Evolutionary conservation across 2,797 vertebrate genomes (phyloP), one percentile per base, ranked within the genome.

Genomic region (Setipinna tenuifilis): DNA sequence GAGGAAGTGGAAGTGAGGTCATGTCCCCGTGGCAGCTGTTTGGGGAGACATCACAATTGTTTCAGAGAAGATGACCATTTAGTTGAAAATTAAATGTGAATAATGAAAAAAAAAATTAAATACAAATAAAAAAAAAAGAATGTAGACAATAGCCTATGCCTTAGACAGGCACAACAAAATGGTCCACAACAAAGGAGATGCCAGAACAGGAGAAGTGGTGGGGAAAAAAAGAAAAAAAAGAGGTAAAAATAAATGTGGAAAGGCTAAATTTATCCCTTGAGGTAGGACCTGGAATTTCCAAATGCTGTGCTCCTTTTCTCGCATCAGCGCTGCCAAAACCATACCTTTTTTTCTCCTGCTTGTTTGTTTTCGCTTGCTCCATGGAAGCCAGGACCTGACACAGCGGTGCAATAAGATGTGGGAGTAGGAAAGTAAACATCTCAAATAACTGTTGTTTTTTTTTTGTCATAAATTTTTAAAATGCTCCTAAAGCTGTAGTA

Each of bases 1-100:
- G 86, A 89, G 75, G 83, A 88, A 86, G 12, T 89, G 75, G 83
- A 88, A 86, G 12, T 71, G 86, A 82, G 78, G 80, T 83, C 48
- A 41, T 9, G 81, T 44, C 71, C 84, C 28, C 48, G 71, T 85
- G 75, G 48, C 85, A 82, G 54, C 86, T 17, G 2, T 31, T 12
- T 84, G 17, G 54, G 68, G 68, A 81, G 86, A 80, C 46, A 84
- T 62, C 25, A 44, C 83, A 80, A 81, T 81, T 81, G 87, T 81
- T 61, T 85, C 84, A 2, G 84, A 87, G 82, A 85, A 88, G 68
- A 84, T 68, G 62, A 89, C 68, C 68, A 12, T 75, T 75, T 75
- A 35, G n/a, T 68, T 71, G 28, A 75, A 75, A 31, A 17, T 35
- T 0, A 35, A 17, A 75, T 31, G 7, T 28, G 62, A 35, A 14